phyloP scores from a whole-genome alignment of 1,140 invertebrate species.

The Eumeta japonica region DNA sequence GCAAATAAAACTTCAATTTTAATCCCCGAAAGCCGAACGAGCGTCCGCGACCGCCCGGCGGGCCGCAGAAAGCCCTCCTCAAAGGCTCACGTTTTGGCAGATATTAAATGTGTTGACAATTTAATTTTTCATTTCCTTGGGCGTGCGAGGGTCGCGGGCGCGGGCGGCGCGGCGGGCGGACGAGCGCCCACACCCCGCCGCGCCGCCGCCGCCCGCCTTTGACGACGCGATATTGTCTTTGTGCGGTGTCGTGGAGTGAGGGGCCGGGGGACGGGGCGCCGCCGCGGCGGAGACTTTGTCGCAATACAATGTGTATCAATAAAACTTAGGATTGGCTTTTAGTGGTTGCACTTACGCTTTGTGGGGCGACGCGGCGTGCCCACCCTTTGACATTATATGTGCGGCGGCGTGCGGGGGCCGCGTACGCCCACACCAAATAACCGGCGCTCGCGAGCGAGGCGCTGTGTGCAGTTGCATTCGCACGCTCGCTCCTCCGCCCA shows the following conservation, averaged over 20 bases:
- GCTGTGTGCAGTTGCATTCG: not conserved
- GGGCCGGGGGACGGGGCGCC: conserved; percentile 32
- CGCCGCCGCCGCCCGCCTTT: conserved; percentile 40
- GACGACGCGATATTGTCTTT: conserved; percentile 58
- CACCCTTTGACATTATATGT: conserved; percentile 54
- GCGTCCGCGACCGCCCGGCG: conserved; percentile 4
- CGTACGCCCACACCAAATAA: no score
- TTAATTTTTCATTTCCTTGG: conserved; percentile 58
- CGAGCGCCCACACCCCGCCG: conserved; percentile 27
- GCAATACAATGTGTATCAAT: conserved; percentile 59
- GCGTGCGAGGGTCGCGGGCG: conserved; percentile 29
- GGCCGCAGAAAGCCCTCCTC: conserved; percentile 17
- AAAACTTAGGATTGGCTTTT: conserved; percentile 60
- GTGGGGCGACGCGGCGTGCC: conserved; percentile 49
- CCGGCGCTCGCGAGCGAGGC: no score
- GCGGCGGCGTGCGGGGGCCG: no score
- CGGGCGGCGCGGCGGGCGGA: conserved; percentile 21
- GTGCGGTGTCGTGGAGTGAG: conserved; percentile 45
- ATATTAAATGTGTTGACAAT: conserved; percentile 59
- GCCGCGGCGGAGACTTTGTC: conserved; percentile 52
- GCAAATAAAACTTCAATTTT: conserved; percentile 54
- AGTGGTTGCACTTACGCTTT: conserved; percentile 58
- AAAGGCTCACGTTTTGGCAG: conserved; percentile 56
- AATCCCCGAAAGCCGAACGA: no score
- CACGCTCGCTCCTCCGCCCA: not conserved